Evolutionary conservation across 2,113 vertebrate genomes (phyloP), one percentile per base, ranked within the genome.

Genomic region (Chunga burmeisteri): DNA sequence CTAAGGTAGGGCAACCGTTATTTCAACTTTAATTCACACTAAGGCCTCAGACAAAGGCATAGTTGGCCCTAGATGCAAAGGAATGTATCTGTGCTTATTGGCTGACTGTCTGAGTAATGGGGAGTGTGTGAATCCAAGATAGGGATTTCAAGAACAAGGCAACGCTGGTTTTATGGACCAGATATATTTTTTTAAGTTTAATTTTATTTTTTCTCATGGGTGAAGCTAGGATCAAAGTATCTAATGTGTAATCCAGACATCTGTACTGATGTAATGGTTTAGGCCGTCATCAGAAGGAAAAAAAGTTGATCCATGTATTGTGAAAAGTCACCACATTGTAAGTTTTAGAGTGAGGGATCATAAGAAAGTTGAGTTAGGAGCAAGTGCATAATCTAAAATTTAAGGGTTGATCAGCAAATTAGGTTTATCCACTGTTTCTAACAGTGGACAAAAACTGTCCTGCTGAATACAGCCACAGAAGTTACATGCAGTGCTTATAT

Each of bases 161-260:
- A 87, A 56, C 58, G 36, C 8, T 92, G 17, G 27, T 65, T 94
- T 96, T 92, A 92, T 63, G 30, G 42, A 56, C 46, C 59, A 92
- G 55, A 83, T 81, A 65, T 6, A 11, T 32, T 53, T 94, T 66
- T 85, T 55, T 3, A 78, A 46, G 42, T 62, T 88, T 36, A 79
- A 81, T 79, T 93, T 72, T 67, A 40, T 63, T 91, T 96, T 91
- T 94, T 79, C 86, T 81, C 40, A 38, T 84, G 81, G 30, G 36
- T 72, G 61, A 91, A 91, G 9, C 49, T 68, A 79, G 34, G 22
- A 82, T 91, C n/a, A 56, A 94, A 91, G 25, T 47, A 70, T 63
- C 36, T 86, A 23, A 89, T 70, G 29, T 68, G 22, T 75, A 91
- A 72, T 82, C 12, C 77, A 79, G 70, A 73, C 61, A 77, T 92